Percentiles rank a stretch among this genome's conserved stretches.
phyloP scores from a whole-genome alignment of 2,888 invertebrate genomes.

The Drosophila nr. fundita region DNA sequence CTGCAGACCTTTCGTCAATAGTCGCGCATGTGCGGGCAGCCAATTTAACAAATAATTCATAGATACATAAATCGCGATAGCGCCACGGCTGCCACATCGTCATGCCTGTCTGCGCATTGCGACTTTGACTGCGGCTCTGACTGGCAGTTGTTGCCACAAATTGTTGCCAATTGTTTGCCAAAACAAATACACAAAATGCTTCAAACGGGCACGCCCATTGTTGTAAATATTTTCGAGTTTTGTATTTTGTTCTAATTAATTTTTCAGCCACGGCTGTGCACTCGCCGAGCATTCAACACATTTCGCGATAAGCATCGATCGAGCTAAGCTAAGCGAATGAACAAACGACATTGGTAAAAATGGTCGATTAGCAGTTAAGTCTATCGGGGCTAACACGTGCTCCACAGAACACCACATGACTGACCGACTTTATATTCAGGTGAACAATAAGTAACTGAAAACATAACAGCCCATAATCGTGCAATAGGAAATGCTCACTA shows the following conservation, averaged over 20 bases:
- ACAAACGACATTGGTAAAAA: constrained; percentile 77
- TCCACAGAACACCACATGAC: constrained; percentile 32
- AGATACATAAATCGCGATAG: constrained; percentile 79
- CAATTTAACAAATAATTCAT: constrained; percentile 80
- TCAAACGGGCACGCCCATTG: constrained; percentile 73
- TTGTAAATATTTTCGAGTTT: constrained; percentile 75
- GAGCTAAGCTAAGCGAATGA: constrained; percentile 38
- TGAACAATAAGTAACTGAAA: constrained; percentile 13
- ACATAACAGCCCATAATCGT: constrained; percentile 8
- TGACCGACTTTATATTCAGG: constrained; percentile 1
- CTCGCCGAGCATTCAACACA: constrained; percentile 72
- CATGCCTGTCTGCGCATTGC: constrained; percentile 55
- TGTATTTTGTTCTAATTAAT: constrained; percentile 79
- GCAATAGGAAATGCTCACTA: constrained; percentile 13
- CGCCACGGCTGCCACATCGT: constrained; percentile 62
- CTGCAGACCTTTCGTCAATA: constrained; percentile 71
- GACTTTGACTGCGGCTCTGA: constrained; percentile 51
- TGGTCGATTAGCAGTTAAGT: constrained; percentile 71
- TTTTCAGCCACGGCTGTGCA: constrained; percentile 61
- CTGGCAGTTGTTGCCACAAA: constrained; percentile 69
- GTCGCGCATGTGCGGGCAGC: constrained; percentile 70
- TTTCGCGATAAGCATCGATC: constrained; percentile 74
- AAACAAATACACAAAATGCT: constrained; percentile 72
- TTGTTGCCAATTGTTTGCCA: constrained; percentile 77
- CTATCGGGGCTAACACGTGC: constrained; percentile 65